Base-by-base conservation (phyloP, 2,888 invertebrate species). In the Sarcophaga subvicina region DNA sequence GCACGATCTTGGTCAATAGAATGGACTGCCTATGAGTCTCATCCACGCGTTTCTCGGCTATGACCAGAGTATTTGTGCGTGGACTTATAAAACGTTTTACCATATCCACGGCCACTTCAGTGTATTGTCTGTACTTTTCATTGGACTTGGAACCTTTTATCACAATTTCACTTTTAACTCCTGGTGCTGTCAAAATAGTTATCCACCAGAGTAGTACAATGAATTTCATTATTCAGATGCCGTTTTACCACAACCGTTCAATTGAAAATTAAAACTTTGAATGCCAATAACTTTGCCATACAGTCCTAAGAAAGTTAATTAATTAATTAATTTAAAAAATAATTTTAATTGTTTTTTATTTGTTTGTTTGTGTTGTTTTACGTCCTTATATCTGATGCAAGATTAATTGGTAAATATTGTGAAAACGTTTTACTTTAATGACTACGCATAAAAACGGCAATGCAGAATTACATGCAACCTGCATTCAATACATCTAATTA, bases 61-160 rank as follows among this genome's bases (percentile, higher is more conserved):
- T 88, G 6, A 90, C 88, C 27, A 92, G 20, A 0, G 89, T 89
- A 80, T 83, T 91, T 5, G 89, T 89, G 14, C 75, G 88, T 0
- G 89, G 85, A 25, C 86, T 89, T 4, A 92, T 89, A 45, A 89
- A 89, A 4, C 85, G 82, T n/a, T 86, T 79, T 12, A 90, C 77
- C 64, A 92, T 87, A n/a, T 90, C 75, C 11, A 90, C 67, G 4
- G 85, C 88, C 69, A 88, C 22, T n/a, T 88, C 64, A 20, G 87
- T 80, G 22, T 79, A 85, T 27, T 82, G 62, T 22, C 27, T 8
- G 0, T 79, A 47, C n/a, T 20, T 3, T 54, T 70, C 14, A 69
- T 45, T 76, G 22, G n/a, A 6, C n/a, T 1, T 27, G 2, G 62
- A 25, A 37, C 70, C 60, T 14, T 45, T 37, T 11, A 49, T 0